Evolutionary conservation across 2,888 invertebrate genomes (phyloP).

Genomic region (Dryomyza anilis): DNA sequence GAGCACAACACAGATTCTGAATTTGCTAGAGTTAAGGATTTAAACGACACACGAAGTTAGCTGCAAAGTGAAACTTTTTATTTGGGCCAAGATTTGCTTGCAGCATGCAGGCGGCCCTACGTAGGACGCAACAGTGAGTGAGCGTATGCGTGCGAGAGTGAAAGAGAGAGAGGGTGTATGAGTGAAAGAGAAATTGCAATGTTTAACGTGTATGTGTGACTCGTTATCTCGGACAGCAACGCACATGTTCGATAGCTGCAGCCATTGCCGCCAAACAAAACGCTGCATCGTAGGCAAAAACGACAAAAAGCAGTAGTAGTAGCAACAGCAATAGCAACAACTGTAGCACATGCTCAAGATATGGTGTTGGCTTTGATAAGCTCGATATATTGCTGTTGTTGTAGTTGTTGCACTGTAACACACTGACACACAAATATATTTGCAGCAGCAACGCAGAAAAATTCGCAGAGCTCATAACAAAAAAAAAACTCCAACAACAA

Average conservation of each 20-base stretch:
- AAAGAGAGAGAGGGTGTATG: too few relatives aligned
- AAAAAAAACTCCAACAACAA: too few relatives aligned
- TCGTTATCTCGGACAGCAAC: background rate
- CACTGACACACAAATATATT: background rate
- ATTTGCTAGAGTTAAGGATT: too few relatives aligned
- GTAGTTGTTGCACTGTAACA: background rate
- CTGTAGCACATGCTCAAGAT: background rate
- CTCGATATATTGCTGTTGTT: constrained; percentile 6
- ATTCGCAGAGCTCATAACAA: background rate
- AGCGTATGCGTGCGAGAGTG: constrained; percentile 1
- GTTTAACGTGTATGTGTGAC: background rate
- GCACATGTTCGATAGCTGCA: constrained; percentile 1
- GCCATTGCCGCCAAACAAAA: constrained; percentile 22
- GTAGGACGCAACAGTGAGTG: background rate
- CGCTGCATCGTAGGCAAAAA: background rate
- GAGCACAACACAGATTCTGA: too few relatives aligned
- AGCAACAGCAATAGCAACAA: background rate
- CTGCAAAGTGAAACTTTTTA: constrained; percentile 10
- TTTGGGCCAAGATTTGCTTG: constrained; percentile 8
- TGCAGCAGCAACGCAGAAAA: background rate
- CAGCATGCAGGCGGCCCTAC: background rate
- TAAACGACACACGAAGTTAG: too few relatives aligned
- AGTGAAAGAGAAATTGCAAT: too few relatives aligned
- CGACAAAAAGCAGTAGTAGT: background rate
- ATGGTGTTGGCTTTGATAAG: constrained; percentile 3